phyloP scores from a whole-genome alignment of 2,888 invertebrate species.

The Digitonthophagus gazella region DNA sequence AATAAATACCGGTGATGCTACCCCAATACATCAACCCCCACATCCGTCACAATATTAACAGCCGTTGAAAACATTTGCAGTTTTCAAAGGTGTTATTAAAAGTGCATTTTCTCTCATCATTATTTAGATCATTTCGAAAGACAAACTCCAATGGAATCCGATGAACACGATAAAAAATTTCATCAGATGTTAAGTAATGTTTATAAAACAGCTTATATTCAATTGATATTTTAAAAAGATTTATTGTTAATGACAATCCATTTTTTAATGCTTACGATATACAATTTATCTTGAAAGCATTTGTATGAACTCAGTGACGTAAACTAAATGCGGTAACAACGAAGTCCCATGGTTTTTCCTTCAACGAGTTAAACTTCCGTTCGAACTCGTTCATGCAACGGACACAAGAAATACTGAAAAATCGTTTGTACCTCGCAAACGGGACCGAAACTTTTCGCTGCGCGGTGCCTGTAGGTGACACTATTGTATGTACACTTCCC shows the following conservation, averaged over 20 bases:
- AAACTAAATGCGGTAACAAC: background rate
- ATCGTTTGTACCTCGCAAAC: background rate
- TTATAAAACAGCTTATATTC: no score
- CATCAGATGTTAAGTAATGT: no score
- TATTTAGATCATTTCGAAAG: no score
- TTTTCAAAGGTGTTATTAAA: no score
- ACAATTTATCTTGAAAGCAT: background rate
- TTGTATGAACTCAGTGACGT: background rate
- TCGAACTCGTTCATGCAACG: background rate
- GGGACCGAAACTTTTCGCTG: background rate
- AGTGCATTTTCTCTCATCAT: no score
- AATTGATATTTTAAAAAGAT: no score
- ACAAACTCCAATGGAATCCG: no score
- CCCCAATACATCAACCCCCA: no score
- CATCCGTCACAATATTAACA: no score
- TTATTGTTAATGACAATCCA: background rate
- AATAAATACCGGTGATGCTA: no score
- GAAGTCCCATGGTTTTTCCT: background rate
- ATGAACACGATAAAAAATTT: no score
- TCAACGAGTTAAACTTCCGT: background rate
- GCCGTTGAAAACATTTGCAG: no score
- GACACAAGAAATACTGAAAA: background rate
- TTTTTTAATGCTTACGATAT: background rate
- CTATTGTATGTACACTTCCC: background rate
- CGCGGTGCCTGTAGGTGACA: background rate